These are phyloP conservation scores for Drosophila prosaltans DNA, from an alignment of 1,140 invertebrate species.

Conservation along the genomic window DNA sequence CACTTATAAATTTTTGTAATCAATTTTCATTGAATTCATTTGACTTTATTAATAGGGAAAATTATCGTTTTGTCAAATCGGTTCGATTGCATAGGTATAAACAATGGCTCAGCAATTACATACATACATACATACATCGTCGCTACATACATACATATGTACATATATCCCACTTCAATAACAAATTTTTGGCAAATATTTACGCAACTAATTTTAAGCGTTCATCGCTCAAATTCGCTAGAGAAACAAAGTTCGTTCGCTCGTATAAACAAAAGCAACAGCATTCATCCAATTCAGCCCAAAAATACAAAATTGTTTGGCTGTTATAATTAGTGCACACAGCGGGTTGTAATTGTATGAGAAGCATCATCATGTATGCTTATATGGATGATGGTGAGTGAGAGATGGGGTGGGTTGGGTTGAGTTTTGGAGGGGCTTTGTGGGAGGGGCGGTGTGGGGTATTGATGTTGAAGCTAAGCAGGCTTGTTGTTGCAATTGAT, in stretches of 20 bases:
- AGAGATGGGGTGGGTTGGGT: neutral
- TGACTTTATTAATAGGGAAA: too few relatives aligned
- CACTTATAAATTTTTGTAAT: too few relatives aligned
- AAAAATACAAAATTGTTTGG: constrained; percentile 59
- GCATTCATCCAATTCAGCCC: constrained; percentile 1
- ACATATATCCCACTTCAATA: neutral
- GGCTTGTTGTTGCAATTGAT: constrained; percentile 15
- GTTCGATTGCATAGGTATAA: neutral
- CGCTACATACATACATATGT: too few relatives aligned
- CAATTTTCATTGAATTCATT: too few relatives aligned
- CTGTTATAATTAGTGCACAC: constrained; percentile 66
- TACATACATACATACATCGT: too few relatives aligned
- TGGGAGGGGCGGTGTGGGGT: neutral
- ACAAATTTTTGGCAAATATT: constrained; percentile 39
- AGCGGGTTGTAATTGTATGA: constrained; percentile 24
- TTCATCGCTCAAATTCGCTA: constrained; percentile 19
- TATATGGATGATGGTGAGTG: neutral
- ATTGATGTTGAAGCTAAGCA: constrained; percentile 2
- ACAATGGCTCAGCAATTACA: neutral
- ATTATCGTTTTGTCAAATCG: neutral
- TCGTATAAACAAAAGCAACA: constrained; percentile 60
- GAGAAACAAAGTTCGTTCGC: constrained; percentile 33
- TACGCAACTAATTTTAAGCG: constrained; percentile 55
- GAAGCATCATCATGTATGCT: neutral
- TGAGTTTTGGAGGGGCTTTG: neutral